Evolutionary conservation across 2,888 invertebrate genomes (phyloP), one percentile per base, ranked within the genome.

Genomic region (Leucophenga montana): DNA sequence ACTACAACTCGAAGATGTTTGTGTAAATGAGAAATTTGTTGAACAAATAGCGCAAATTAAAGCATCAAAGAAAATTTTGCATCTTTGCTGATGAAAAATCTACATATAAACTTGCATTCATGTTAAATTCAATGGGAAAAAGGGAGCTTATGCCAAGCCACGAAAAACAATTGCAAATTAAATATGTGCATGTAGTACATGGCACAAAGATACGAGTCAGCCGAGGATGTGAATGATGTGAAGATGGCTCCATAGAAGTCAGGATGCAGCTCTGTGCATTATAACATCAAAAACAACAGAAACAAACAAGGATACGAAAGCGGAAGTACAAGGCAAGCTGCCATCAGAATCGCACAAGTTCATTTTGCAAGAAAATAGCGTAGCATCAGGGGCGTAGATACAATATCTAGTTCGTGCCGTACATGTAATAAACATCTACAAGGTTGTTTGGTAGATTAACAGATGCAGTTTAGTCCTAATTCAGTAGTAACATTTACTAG

Each of bases 1-100:
- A n/a, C n/a, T 6, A 31, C 33, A 13, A 50, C 50, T 67, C 70
- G 72, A 66, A 70, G 71, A 65, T 73, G 71, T 65, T 73, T 74
- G 75, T 82, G 80, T 82, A 83, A 81, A 81, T 82, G 82, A 81
- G 83, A 77, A 81, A 80, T 83, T 83, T 83, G 80, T 72, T 80
- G 73, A 67, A 67, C 82, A 81, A 81, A 83, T 71, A 82, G 65
- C 68, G 67, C 68, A 73, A 67, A 72, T 72, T 66, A 67, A 69
- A 72, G 54, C 65, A 18, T 48, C 57, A 48, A 9, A 67, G 56
- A 39, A 39, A 39, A 39, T 39, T 39, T 39, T 39, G 39, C 39
- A 39, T 39, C 39, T 39, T 39, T 39, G 57, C 22, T 11, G 6
- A 61, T 18, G 61, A 57, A 61, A 61, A 39, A 39, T 9, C 39